Evolutionary conservation across 2,888 invertebrate genomes (phyloP), one percentile per base, ranked within the genome.

Genomic region (Biston stratarius): DNA sequence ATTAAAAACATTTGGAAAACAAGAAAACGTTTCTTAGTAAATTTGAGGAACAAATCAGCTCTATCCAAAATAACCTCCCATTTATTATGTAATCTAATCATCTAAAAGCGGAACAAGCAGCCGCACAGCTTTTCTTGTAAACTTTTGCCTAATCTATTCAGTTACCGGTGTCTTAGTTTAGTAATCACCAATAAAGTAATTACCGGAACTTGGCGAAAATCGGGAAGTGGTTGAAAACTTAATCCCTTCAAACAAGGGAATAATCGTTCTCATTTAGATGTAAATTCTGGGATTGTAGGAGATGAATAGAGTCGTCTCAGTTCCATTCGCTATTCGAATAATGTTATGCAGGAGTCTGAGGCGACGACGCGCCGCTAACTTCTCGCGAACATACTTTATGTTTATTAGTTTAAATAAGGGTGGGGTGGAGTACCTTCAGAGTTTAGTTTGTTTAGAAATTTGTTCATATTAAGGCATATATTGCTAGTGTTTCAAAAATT

Each of bases 231-330:
- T 67, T 83, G 79, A 69, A 77, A 86, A 86, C 83, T 87, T 82
- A 84, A 86, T 88, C 84, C 86, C 79, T 86, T 87, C 84, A 87
- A 89, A 90, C 88, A 89, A 86, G 85, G 81, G 84, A 87, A 87
- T 91, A 90, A 91, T 89, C 86, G 87, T 85, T 83, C 82, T 84
- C 83, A 88, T 90, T 91, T 87, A 86, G 83, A 91, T 91, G 90
- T 84, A 83, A 91, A 91, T 91, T 85, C 73, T 42, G 73, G 81
- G 75, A 83, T 84, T 86, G 84, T 85, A 81, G 80, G 82, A 82
- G 79, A 76, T 83, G 83, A 84, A 89, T 85, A 80, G 81, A 83
- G 85, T 79, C 78, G 80, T 70, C 59, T 78, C 83, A 78, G 70
- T 86, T 87, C 84, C 83, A 87, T 87, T 84, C 82, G 76, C 77